phyloP scores from a whole-genome alignment of 2,113 vertebrate genomes.

The Microcebus jonahi region DNA sequence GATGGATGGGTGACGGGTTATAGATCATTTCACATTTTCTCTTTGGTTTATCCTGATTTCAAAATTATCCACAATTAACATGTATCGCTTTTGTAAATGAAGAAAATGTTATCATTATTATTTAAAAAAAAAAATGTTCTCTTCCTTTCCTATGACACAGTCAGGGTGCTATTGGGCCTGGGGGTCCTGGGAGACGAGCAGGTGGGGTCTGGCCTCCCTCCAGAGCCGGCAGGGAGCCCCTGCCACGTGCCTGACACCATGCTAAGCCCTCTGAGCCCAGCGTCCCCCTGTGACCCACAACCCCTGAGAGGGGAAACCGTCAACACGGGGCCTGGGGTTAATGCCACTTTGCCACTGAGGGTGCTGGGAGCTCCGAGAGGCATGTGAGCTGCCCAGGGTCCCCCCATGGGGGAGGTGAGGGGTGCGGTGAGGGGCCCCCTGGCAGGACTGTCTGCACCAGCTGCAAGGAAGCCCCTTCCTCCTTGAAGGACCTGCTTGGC shows the following conservation, averaged over 20 bases:
- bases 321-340: not conserved
- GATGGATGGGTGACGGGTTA: not conserved
- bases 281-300: rapidly evolving
- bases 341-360: not conserved
- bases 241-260: rapidly evolving
- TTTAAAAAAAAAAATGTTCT: not conserved
- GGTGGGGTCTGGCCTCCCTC: not conserved
- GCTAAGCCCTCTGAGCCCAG: not conserved
- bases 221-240: rapidly evolving
- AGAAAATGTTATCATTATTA: not conserved
- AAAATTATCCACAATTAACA: constrained; percentile 56
- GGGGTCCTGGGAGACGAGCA: not conserved
- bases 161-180: not conserved
- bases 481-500: not conserved
- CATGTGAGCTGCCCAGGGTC: not conserved
- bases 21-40: not conserved
- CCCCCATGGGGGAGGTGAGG: rapidly evolving
- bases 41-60: constrained; percentile 60
- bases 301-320: not conserved
- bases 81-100: constrained; percentile 20
- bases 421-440: not conserved
- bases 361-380: not conserved
- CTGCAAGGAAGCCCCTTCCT: not conserved
- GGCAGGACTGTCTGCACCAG: not conserved
- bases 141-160: not conserved